Evolutionary conservation across 2,113 vertebrate species (phyloP), one percentile per base, ranked within the genome.

Genomic region (Smithornis capensis): DNA sequence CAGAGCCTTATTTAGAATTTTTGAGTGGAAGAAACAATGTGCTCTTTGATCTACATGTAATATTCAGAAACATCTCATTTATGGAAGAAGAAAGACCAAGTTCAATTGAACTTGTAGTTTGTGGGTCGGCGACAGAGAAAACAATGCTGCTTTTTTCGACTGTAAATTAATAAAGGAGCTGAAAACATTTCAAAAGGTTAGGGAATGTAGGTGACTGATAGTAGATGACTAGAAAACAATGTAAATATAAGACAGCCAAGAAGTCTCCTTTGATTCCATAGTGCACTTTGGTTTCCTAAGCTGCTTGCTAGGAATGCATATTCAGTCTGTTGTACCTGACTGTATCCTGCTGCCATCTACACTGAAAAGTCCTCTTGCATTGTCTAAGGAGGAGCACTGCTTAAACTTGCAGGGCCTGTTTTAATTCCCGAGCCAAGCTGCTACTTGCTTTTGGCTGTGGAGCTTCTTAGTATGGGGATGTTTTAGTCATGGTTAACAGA

Each of bases 291-390:
- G 24, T 4, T 57, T 50, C 29, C 10, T 65, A 29, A 42, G 40
- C 28, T 31, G 19, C 33, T 42, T 55, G 6, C 19, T 68, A 31
- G 64, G 52, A 37, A 22, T 62, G 12, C 8, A 8, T 1, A 1
- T 62, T 52, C 21, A 53, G 9, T 24, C 7, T 35, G 56, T 2
- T 47, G 44, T 33, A 25, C 24, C 23, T 33, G 49, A 7, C 35
- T 0, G 0, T n/a, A 38, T 22, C 12, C 2, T 18, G n/a, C 10
- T 84, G 29, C 29, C 16, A 12, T 47, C 42, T 56, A 9, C 7
- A 2, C 10, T 65, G 17, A 4, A 45, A 55, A 45, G 31, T 7
- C 28, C 13, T 40, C 23, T n/a, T 57, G 13, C 9, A 3, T 13
- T 16, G 13, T 24, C 12, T 29, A 3, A 29, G 28, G 31, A 77